Base-by-base conservation (phyloP, 2,888 invertebrate genomes). In the Himalopsyche anomala region DNA sequence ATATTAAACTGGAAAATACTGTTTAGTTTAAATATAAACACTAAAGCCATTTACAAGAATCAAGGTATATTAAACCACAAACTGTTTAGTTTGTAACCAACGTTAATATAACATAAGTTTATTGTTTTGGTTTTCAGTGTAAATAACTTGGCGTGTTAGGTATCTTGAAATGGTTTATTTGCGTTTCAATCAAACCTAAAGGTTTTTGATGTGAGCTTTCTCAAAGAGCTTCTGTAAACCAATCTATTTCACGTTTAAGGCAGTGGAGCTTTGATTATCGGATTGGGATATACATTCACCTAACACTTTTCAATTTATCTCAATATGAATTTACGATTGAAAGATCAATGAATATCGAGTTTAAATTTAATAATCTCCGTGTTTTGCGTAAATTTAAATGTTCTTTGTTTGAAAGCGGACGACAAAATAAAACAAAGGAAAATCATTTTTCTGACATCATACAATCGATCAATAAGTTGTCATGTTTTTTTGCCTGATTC, bases 211-310 rank as follows among this genome's bases (percentile, higher is more conserved):
- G 36, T 36, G 38, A 74, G 74, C 36, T 36, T 28, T 19, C 38
- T 74, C 74, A 74, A 74, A 74, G 74, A 74, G 74, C 36, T 74
- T 74, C 74, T 74, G 74, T 36, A 36, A 74, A 74, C 28, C 74
- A 74, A 74, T 74, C 74, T 38, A 74, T 74, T 74, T 36, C 74
- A 74, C 74, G 28, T 74, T 74, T 74, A 74, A 74, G 38, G 74
- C 74, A 74, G 28, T 12, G 51, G 74, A 74, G 36, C 74, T 74
- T 74, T 74, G 74, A 74, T 74, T 74, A 38, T 74, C 74, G 74
- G 9, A 74, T 74, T 36, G 38, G 74, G 36, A 74, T 74, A 74
- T 36, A 74, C 36, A 74, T 74, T 74, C 36, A 74, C 38, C 74
- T 4, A 74, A 74, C 15, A 11, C 74, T 36, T 74, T 38, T 74